Base-by-base conservation (phyloP, 2,888 invertebrate genomes). In the Noctuana brunneofusca region DNA sequence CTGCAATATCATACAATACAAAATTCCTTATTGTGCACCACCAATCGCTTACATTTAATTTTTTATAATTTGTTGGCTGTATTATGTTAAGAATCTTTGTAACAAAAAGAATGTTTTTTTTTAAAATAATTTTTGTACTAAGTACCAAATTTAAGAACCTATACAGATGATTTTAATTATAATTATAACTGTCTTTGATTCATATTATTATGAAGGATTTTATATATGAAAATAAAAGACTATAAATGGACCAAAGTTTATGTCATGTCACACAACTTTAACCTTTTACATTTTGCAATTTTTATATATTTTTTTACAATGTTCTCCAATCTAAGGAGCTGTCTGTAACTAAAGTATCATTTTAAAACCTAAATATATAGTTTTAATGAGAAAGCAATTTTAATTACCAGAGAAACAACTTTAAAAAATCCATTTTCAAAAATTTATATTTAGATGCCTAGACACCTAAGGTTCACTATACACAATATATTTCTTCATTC, bases 231-330 rank as follows among this genome's bases (percentile, higher is more conserved):
- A 59, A 53, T 55, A 38, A 62, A 62, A 62, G 8, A 63, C 55
- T 46, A 41, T 52, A 50, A 43, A 18, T 67, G 63, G 85, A 89
- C 78, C 75, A 86, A 85, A 89, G 89, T 89, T 89, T 88, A 84
- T 89, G 82, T 74, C 72, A 74, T 74, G 76, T 75, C 71, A 70
- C 72, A 75, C 72, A 80, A 86, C 87, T 81, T 75, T 69, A 85
- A 87, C 76, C 85, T 73, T 86, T 84, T 83, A 78, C 73, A 80
- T 88, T 89, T 89, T 86, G 75, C 83, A 83, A 84, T 87, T 89
- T 89, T 90, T 87, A 83, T 84, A 73, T 74, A 82, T 84, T 85
- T 83, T 84, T 83, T 84, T 87, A 88, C 84, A 89, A 79, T 84
- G 78, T 80, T 83, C 90, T 85, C 87, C 66, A 74, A 75, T 75